Percentiles rank a stretch among this genome's conserved stretches.
phyloP scores from a whole-genome alignment of 2,888 invertebrate species.

The Cheilosia soror region DNA sequence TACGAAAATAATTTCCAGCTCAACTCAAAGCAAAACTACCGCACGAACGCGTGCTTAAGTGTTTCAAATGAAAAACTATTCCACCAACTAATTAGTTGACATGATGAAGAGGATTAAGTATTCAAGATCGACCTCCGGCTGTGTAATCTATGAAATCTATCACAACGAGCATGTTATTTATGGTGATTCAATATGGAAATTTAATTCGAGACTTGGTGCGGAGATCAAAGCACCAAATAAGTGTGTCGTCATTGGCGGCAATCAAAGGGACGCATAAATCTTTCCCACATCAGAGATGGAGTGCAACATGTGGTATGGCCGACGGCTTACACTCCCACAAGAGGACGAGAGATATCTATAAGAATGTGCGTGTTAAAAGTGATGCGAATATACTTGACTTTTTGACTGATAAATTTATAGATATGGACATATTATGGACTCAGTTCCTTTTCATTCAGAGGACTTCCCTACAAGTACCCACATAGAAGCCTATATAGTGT shows the following conservation, averaged over 20 bases:
- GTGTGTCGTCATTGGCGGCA: slow-evolving; percentile 53
- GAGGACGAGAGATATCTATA: neutral
- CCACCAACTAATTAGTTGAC: slow-evolving; percentile 65
- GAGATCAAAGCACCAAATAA: slow-evolving; percentile 70
- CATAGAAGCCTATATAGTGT: too few relatives aligned
- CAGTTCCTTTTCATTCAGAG: too few relatives aligned
- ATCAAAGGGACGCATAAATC: slow-evolving; percentile 68
- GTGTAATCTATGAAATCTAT: slow-evolving; percentile 36
- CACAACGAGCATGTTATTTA: slow-evolving; percentile 65
- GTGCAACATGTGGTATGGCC: slow-evolving; percentile 15
- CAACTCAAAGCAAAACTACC: slow-evolving; percentile 47
- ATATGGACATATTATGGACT: too few relatives aligned
- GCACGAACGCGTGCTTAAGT: slow-evolving; percentile 68
- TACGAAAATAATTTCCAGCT: slow-evolving; percentile 25
- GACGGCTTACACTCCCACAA: slow-evolving; percentile 25
- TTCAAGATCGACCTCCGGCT: slow-evolving; percentile 52
- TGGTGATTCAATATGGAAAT: slow-evolving; percentile 64
- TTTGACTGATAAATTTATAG: neutral
- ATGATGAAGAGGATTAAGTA: slow-evolving; percentile 68
- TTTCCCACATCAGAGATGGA: slow-evolving; percentile 1
- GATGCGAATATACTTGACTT: neutral
- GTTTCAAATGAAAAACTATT: slow-evolving; percentile 61
- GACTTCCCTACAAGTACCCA: too few relatives aligned
- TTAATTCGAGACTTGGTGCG: slow-evolving; percentile 48
- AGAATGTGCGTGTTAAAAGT: neutral